These are phyloP conservation scores for Polypterus bichir DNA, from an alignment of 2,113 vertebrate species.

Conservation along the genomic window DNA sequence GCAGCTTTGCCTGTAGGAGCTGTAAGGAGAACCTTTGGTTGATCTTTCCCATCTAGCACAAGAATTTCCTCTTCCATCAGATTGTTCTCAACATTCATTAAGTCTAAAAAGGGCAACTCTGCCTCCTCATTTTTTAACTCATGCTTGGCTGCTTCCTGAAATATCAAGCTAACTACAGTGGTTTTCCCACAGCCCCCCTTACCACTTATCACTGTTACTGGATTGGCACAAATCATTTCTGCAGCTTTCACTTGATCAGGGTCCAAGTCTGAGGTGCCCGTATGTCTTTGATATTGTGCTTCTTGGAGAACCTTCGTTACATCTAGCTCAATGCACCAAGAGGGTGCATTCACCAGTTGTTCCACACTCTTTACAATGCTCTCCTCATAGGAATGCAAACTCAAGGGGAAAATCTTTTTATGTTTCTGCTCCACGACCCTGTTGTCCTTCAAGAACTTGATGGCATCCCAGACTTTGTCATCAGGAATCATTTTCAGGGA, in stretches of 20 bases:
- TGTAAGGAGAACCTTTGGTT: constrained; percentile 53
- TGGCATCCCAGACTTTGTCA: constrained; percentile 39
- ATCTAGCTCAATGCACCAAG: constrained; percentile 42
- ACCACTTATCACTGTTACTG: constrained; percentile 57
- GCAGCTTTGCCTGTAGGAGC: constrained; percentile 68
- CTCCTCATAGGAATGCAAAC: constrained; percentile 51
- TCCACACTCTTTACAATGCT: constrained; percentile 42
- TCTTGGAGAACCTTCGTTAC: constrained; percentile 35
- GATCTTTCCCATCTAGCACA: constrained; percentile 4
- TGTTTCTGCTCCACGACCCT: constrained; percentile 38
- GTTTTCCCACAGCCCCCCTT: constrained; percentile 65
- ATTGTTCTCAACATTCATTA: constrained; percentile 39
- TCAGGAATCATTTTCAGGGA: constrained; percentile 27
- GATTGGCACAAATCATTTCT: constrained; percentile 47
- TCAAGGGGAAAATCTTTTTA: constrained; percentile 35
- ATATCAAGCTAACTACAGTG: constrained; percentile 50
- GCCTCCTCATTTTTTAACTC: constrained; percentile 40
- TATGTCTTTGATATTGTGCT: not conserved
- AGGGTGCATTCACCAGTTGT: constrained; percentile 24
- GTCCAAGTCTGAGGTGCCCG: constrained; percentile 26
- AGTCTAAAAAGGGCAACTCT: constrained; percentile 44
- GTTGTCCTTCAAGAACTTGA: constrained; percentile 51
- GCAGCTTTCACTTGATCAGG: constrained; percentile 41
- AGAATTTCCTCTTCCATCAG: constrained; percentile 43
- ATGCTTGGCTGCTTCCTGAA: constrained; percentile 32